Evolutionary conservation across 2,113 vertebrate species (phyloP).

Genomic region (Fulica atra): DNA sequence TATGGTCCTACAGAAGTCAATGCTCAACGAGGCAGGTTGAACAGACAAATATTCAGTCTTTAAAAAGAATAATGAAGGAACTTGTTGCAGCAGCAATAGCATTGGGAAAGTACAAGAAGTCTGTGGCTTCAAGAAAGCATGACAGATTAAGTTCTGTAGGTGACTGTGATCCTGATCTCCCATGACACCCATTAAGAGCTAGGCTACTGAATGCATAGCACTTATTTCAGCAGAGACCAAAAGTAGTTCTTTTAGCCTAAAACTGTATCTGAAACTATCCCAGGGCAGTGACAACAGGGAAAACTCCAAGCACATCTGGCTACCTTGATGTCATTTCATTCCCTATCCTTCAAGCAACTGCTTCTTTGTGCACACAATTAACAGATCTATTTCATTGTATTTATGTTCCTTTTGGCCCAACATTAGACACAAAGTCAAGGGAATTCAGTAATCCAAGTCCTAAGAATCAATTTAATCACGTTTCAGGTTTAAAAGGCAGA

Average conservation of each 20-base stretch:
- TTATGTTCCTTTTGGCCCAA: neutral
- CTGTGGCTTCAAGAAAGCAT: neutral
- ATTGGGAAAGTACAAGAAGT: neutral
- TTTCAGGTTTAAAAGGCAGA: constrained; percentile 36
- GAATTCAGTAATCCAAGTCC: constrained; percentile 2
- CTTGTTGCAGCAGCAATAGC: neutral
- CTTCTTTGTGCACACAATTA: neutral
- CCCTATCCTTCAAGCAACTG: neutral
- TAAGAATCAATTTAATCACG: constrained; percentile 1
- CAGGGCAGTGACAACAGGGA: neutral
- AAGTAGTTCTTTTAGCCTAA: neutral
- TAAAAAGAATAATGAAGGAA: neutral
- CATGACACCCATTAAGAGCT: neutral
- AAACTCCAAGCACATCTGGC: neutral
- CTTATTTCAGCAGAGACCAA: neutral
- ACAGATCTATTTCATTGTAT: neutral
- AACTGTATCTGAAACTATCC: neutral
- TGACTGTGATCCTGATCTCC: neutral
- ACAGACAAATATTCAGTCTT: neutral
- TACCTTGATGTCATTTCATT: neutral
- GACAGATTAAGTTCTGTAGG: neutral
- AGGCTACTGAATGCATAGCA: neutral
- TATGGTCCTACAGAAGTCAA: neutral
- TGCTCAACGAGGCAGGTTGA: neutral
- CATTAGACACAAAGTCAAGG: neutral